Percentiles rank a stretch among this genome's conserved stretches.
phyloP scores from a whole-genome alignment of 2,797 vertebrate genomes.

The Enteromius unitaeniatus region DNA sequence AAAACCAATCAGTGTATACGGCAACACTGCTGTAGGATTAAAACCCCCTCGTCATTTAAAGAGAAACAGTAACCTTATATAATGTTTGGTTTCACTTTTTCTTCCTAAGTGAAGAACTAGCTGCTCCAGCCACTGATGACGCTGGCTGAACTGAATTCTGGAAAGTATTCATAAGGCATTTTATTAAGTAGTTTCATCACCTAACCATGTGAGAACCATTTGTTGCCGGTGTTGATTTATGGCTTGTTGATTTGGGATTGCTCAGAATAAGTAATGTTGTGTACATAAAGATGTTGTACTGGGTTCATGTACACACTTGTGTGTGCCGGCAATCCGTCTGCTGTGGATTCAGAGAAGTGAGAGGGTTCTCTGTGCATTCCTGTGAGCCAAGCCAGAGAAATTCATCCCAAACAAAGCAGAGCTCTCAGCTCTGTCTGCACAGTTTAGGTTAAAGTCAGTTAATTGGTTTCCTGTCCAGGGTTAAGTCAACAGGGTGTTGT shows the following conservation, averaged over 20 bases:
- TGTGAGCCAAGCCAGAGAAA: slow-evolving; percentile 47
- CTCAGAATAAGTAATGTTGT: slow-evolving; percentile 48
- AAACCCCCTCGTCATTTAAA: background rate
- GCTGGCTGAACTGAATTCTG: slow-evolving; percentile 47
- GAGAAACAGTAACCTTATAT: background rate
- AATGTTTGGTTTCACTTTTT: slow-evolving; percentile 40
- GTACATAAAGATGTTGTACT: slow-evolving; percentile 25
- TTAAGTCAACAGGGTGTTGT: slow-evolving; percentile 68
- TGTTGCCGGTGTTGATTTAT: slow-evolving; percentile 48
- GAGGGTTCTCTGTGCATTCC: slow-evolving; percentile 59
- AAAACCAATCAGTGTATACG: background rate
- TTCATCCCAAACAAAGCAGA: slow-evolving; percentile 61
- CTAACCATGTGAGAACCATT: slow-evolving; percentile 52
- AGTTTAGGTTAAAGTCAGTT: slow-evolving; percentile 65
- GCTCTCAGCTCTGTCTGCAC: slow-evolving; percentile 56
- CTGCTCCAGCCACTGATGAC: slow-evolving; percentile 39
- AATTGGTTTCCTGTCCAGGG: slow-evolving; percentile 69
- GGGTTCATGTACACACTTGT: slow-evolving; percentile 5
- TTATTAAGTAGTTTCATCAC: slow-evolving; percentile 45
- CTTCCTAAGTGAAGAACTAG: slow-evolving; percentile 10
- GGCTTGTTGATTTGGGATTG: slow-evolving; percentile 49
- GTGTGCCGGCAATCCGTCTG: slow-evolving; percentile 28
- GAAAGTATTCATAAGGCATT: slow-evolving; percentile 46
- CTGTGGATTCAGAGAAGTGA: slow-evolving; percentile 38
- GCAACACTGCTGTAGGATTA: background rate